These are phyloP conservation scores for Aselliscus stoliczkanus DNA, from an alignment of 2,797 vertebrate genomes.

Conservation along the genomic window DNA sequence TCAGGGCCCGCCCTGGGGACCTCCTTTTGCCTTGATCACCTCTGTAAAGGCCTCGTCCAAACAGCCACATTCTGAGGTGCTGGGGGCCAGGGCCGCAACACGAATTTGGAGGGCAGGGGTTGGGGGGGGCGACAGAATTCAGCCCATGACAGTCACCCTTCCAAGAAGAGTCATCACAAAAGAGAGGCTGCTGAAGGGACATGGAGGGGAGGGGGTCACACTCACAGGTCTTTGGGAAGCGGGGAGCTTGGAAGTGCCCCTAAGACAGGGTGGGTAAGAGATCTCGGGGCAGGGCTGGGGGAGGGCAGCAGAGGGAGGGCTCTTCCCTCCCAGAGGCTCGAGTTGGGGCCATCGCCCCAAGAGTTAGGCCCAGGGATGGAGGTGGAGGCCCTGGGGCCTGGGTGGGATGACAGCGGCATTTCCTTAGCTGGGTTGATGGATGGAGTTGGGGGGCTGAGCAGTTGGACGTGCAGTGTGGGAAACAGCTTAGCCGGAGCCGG, in stretches of 20 bases:
- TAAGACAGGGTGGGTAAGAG: not conserved
- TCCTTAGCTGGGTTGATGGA: not conserved
- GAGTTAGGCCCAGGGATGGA: not conserved
- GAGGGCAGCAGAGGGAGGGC: not conserved
- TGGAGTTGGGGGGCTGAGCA: not conserved
- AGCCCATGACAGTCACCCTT: not conserved
- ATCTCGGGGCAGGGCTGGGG: not conserved
- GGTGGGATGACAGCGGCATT: not conserved
- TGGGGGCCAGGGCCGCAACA: not conserved
- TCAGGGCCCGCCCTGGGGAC: accelerated
- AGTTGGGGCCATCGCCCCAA: not conserved
- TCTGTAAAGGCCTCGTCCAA: not conserved
- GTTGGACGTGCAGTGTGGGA: conserved; percentile 31
- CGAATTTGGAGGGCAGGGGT: too few species aligned
- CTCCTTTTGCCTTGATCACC: not conserved
- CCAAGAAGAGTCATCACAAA: not conserved
- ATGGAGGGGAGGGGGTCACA: accelerated
- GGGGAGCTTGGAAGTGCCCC: not conserved
- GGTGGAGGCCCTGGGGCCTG: not conserved
- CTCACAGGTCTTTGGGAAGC: not conserved
- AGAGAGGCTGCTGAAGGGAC: not conserved
- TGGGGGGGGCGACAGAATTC: accelerated
- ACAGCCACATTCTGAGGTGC: not conserved
- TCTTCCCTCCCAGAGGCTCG: not conserved
- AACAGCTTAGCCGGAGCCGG: not conserved